phyloP scores from a whole-genome alignment of 2,797 vertebrate genomes.

The Enteromius radiatus region DNA sequence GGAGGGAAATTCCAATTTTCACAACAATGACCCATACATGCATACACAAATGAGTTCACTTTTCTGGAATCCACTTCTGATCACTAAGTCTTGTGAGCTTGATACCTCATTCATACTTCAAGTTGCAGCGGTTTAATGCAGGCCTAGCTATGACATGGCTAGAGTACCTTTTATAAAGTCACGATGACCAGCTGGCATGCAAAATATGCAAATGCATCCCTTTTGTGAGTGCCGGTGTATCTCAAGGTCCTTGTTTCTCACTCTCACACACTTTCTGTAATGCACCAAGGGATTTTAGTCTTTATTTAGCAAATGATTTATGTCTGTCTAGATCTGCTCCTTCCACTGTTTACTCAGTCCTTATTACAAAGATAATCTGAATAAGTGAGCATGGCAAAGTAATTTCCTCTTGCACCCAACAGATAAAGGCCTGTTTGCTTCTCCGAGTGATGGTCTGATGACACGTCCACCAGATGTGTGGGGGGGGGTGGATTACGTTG shows the following conservation, averaged over 20 bases:
- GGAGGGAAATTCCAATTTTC: slow-evolving; percentile 31
- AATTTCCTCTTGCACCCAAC: slow-evolving; percentile 23
- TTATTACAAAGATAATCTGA: slow-evolving; percentile 1
- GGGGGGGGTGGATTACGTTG: background rate
- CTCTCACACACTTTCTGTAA: background rate
- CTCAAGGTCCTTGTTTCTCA: slow-evolving; percentile 15
- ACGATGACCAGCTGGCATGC: background rate
- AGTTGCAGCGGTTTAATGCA: background rate
- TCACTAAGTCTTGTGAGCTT: background rate
- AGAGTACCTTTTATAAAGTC: background rate
- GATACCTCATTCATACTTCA: slow-evolving; percentile 8
- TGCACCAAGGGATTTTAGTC: background rate
- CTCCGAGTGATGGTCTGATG: slow-evolving; percentile 8
- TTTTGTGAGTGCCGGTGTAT: background rate
- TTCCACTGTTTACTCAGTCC: slow-evolving; percentile 28
- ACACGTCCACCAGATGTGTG: background rate
- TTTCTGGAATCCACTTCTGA: slow-evolving; percentile 4
- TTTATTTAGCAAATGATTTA: slow-evolving; percentile 44
- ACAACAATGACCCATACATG: slow-evolving; percentile 31
- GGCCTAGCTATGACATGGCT: background rate
- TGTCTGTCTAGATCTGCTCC: slow-evolving; percentile 44
- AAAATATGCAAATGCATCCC: slow-evolving; percentile 18
- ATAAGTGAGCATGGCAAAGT: slow-evolving; percentile 10
- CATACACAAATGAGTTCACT: slow-evolving; percentile 5
- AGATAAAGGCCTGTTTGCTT: slow-evolving; percentile 31